A percentile compares a stretch with the other conserved stretches of the same genome.
These are phyloP conservation scores for human DNA, from an alignment of 2,113 vertebrate species.

Conservation along the genomic window GRCh38 chr14:94661001-94661500, in stretches of 20 bases:
- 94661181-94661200: not conserved
- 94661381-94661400: not conserved
- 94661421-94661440: not conserved
- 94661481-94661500: not conserved
- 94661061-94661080: not conserved
- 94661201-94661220: not conserved
- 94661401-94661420: not conserved
- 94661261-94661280: not conserved
- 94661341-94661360: not conserved
- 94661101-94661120: not conserved
- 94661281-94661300: not conserved
- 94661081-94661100: not conserved
- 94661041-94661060: not conserved
- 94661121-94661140: not conserved
- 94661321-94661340: too few species aligned
- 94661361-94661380: not conserved
- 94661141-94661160: not conserved
- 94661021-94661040: not conserved
- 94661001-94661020: not conserved
- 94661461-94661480: not conserved
- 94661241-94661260: not conserved
- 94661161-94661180: not conserved
- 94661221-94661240: not conserved
- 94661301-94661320: not conserved
- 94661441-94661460: not conserved